phyloP scores from a whole-genome alignment of 2,888 invertebrate genomes.

The Helicoverpa assulta region DNA sequence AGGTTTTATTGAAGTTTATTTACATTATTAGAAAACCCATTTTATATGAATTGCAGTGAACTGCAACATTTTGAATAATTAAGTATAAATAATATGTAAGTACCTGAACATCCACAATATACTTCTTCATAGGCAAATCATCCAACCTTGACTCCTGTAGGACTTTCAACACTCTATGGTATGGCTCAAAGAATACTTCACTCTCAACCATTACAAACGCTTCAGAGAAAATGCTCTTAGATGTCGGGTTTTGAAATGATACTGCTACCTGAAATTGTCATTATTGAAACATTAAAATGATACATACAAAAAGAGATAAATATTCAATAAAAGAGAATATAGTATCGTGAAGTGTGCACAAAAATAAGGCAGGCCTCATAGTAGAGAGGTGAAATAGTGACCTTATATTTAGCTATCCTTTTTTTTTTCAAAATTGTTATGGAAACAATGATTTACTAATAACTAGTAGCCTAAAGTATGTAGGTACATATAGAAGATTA shows the following conservation, averaged over 20 bases:
- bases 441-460: too few relatives aligned
- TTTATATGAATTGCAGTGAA: too few relatives aligned
- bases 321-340: background rate
- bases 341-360: too few relatives aligned
- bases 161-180: constrained; percentile 93
- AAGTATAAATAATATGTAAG: background rate
- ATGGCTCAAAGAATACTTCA: constrained; percentile 95
- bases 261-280: constrained; percentile 79
- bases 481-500: background rate
- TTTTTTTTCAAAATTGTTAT: too few relatives aligned
- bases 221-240: constrained; percentile 76
- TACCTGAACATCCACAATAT: constrained; percentile 91
- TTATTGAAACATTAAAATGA: constrained; percentile 7
- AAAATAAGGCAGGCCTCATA: too few relatives aligned
- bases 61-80: too few relatives aligned
- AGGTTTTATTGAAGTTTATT: too few relatives aligned
- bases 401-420: too few relatives aligned
- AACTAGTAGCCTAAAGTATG: too few relatives aligned
- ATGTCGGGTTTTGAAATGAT: constrained; percentile 81
- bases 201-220: constrained; percentile 93
- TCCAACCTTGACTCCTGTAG: constrained; percentile 90
- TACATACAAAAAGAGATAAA: background rate
- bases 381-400: too few relatives aligned
- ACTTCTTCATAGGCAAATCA: constrained; percentile 92
- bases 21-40: too few relatives aligned